phyloP scores from a whole-genome alignment of 2,113 vertebrate genomes.

The Pygoscelis antarcticus region DNA sequence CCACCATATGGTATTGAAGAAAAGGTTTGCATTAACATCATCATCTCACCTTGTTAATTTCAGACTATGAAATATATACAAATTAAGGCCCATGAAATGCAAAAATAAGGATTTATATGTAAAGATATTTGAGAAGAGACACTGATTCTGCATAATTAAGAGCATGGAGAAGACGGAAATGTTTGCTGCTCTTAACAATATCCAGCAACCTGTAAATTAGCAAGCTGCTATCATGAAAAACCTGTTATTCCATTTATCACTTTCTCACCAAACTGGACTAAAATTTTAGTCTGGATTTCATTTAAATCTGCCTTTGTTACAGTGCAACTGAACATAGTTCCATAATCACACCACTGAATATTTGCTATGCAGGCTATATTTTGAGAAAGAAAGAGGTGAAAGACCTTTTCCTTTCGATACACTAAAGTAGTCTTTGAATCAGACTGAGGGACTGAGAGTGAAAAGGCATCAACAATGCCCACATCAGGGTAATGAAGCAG shows the following conservation, averaged over 20 bases:
- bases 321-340: neutral
- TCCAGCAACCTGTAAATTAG: conserved; percentile 19
- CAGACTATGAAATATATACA: neutral
- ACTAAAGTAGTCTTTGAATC: conserved; percentile 41
- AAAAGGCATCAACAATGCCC: conserved; percentile 47
- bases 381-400: conserved; percentile 3
- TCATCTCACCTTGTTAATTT: neutral
- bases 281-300: conserved; percentile 26
- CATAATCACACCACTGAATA: neutral
- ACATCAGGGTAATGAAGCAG: conserved; percentile 60
- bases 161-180: conserved; percentile 23
- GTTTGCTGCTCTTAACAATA: neutral
- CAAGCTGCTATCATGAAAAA: conserved; percentile 19
- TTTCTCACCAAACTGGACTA: conserved; percentile 31
- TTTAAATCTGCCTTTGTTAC: conserved; percentile 47
- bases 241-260: conserved; percentile 1
- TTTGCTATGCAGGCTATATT: neutral
- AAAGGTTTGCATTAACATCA: neutral
- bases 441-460: neutral
- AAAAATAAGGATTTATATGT: conserved; percentile 17
- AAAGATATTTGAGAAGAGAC: conserved; percentile 11
- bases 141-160: conserved; percentile 22
- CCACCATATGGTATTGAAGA: neutral
- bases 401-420: conserved; percentile 4
- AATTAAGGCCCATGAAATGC: conserved; percentile 20